Base-by-base conservation (phyloP, 1,140 invertebrate species). In the Calosoma granatense region DNA sequence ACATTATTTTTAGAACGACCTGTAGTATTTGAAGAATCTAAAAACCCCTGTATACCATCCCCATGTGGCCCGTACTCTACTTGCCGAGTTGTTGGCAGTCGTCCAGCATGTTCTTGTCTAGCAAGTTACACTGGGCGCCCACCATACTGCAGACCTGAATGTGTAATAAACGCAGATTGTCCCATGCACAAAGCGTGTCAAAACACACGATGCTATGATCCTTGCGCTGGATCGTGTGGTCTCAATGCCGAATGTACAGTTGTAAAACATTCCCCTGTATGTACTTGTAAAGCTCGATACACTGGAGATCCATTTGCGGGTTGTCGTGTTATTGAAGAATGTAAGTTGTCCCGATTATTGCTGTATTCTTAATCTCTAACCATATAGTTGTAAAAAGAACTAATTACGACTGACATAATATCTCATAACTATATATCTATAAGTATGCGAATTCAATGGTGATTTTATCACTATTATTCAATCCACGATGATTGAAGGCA, bases 61-160 rank as follows among this genome's bases (percentile, higher is more conserved):
- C 83, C 83, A n/a, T 86, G 84, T 63, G 84, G 84, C 2, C 77
- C 80, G 17, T 79, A 83, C 71, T 80, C 85, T 1, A 73, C 80
- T 62, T 89, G 85, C 66, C 75, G 76, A 52, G 75, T 78, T 39
- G 61, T 76, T 58, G 78, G 78, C 63, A 74, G 75, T 22, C 73
- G 78, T 59, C 72, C 83, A 52, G 73, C 76, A 2, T 86, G 84
- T 60, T 78, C 80, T 56, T 85, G 83, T 67, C 70, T 80, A 57
- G 66, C 74, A 22, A 80, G 78, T 62, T 83, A 79, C 61, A 73
- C 75, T 41, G 82, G 83, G 2, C 73, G 79, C 66, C 81, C 83
- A 20, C 82, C 81, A 26, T 73, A 74, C 54, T 85, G 83, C 63
- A 75, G 76, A 70, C 81, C 81, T 9, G 81, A 85, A 71, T 85